Evolutionary conservation across 2,113 vertebrate species (phyloP), one percentile per base, ranked within the genome.

Genomic region (Ceyx margarethae): DNA sequence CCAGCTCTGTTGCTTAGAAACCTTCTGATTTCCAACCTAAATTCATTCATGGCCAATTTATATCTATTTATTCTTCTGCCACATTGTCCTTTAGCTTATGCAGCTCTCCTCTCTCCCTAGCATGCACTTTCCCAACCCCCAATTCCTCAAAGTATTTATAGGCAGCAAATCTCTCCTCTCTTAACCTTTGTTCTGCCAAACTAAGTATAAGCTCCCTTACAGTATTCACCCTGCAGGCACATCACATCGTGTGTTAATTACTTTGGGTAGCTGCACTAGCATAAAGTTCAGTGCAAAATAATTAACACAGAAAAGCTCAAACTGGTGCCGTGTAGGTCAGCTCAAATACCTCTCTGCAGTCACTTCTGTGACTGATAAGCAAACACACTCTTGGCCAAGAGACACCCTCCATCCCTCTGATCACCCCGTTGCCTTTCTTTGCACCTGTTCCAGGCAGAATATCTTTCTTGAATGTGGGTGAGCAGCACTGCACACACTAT

Each of bases 131-230:
- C 87, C 91, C 93, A 95, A 5, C 72, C 91, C 94, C 75, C 85
- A 89, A 15, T 77, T 87, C 56, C 75, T 91, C 40, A 66, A 94
- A 91, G 90, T 95, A 93, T 94, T 95, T 95, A 86, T 90, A 95
- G 93, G 88, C 93, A 95, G 88, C 85, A 88, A 88, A 88, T 87
- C 88, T 90, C 85, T 94, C 79, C 57, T 95, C 76, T 91, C 88
- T 95, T 95, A 96, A 95, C 94, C 90, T 95, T 93, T 95, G 94
- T 94, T 90, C 92, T 95, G 91, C 93, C 91, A 95, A 80, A 80
- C 65, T 91, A 87, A 89, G 72, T 89, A 93, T 79, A 73, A 92
- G 87, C 73, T 96, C 64, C 87, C 85, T 92, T 81, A 61, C 4
- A 93, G 78, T 85, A 92, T 76, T 91, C 85, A 83, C 90, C 90